Evolutionary conservation across 2,113 vertebrate species (phyloP), one percentile per base, ranked within the genome.

Genomic region (Pterocles gutturalis): DNA sequence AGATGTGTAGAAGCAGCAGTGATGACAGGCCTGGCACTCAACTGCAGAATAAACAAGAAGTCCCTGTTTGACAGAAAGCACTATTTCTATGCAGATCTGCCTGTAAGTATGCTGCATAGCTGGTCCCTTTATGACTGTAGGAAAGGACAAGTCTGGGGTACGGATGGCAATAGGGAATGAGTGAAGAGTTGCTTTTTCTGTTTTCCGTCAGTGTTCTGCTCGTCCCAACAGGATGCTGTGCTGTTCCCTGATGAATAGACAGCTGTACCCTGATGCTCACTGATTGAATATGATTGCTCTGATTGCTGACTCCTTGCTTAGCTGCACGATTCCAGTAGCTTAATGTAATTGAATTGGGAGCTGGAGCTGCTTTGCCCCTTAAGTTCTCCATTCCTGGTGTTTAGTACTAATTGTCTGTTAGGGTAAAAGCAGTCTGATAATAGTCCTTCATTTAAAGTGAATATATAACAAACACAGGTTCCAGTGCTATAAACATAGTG

Each of bases 51-150:
- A 96, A 99, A 99, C 98, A 99, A 96, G 97, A 99, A 98, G 98
- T 99, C 99, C 34, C 97, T 99, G 76, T 99, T 99, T 98, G 99
- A 99, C 98, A 99, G 99, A 97, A 99, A 99, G 91, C 99, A 99
- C 98, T 99, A 99, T 97, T 99, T 99, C 98, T 99, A 99, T 55
- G 99, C 99, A 51, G 99, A 99, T 98, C 98, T 99, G 89, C 99
- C 99, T 31, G 99, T 99, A 97, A 99, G 99, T 99, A 93, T 73
- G 76, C 60, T 53, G 36, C 46, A 28, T 64, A 72, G 57, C 70
- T 43, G 28, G 45, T 77, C 77, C 78, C 78, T 85, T 70, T 28
- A 58, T 5, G 34, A 19, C 53, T 69, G 25, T 55, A 84, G 77
- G 73, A 93, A 72, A 82, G 87, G 71, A 62, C 33, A 19, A 28